Evolutionary conservation across 2,888 invertebrate genomes (phyloP), one percentile per base, ranked within the genome.

Genomic region (Caenorhabditis sp.): DNA sequence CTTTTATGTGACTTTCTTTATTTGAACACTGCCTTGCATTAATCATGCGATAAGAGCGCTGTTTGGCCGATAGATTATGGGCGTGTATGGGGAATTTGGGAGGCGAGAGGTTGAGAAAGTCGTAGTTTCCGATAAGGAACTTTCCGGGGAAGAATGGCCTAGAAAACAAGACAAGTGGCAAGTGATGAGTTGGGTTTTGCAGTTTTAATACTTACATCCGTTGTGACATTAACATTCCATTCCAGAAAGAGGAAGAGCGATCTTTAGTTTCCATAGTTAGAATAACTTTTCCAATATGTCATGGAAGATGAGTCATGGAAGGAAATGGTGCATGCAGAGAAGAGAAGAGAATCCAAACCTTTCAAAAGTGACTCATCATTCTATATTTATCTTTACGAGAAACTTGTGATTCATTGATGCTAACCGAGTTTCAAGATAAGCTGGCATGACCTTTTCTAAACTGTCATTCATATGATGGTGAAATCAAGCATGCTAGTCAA

Each of bases 21-120:
- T 69, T 69, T 77, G 77, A 77, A 77, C 76, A 61, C 67, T 32
- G 32, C 32, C 4, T 77, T 77, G 77, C 77, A 69, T 77, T 77
- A 77, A 77, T 77, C 77, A 77, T 77, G 47, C 69, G 64, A 69
- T 64, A 77, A 62, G 50, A 61, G 37, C 35, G 64, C 32, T 68
- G 62, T 69, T 77, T 77, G 76, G 69, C 62, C 69, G 69, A 77
- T 68, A 77, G 76, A 77, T 77, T 77, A 69, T 77, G 26, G 77
- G 62, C 67, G 67, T 61, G 20, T 51, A 37, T 44, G 50, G 32
- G 13, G 55, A 50, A 37, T 22, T n/a, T n/a, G n/a, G n/a, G 20
- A 24, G 35, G 22, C 24, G 69, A 70, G 61, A 61, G 60, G n/a
- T 24, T 24, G 61, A 28, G 44, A 47, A 26, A 47, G 13, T 11